Percentiles rank a stretch among this genome's conserved stretches.
Conservation (phyloP, 2,888 invertebrate species). For the Agrochola circellaris region DNA sequence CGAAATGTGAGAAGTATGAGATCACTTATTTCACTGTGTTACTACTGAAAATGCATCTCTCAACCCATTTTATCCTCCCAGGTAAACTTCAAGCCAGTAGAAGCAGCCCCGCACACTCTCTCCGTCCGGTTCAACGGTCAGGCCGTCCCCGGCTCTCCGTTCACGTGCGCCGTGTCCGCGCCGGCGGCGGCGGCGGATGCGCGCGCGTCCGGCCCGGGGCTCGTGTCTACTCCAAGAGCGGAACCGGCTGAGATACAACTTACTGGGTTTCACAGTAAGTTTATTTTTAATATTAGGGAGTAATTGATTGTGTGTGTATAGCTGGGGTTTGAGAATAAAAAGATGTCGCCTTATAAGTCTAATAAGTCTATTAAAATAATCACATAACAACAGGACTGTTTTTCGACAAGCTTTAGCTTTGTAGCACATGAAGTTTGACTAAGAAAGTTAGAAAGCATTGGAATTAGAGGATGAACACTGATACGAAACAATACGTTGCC, state of each 20-base stretch:
- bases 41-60: too few relatives aligned
- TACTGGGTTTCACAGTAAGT: conserved; percentile 85
- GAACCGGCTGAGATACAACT: conserved; percentile 86
- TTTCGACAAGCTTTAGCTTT: too few relatives aligned
- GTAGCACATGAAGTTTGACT: too few relatives aligned
- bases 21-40: too few relatives aligned
- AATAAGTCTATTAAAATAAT: too few relatives aligned
- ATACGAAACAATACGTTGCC: too few relatives aligned
- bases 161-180: conserved; percentile 95
- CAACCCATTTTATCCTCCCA: conserved; percentile 3
- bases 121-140: conserved; percentile 96
- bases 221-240: conserved; percentile 83
- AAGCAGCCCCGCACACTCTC: conserved; percentile 97
- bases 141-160: conserved; percentile 97
- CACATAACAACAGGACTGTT: too few relatives aligned
- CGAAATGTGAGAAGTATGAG: too few relatives aligned
- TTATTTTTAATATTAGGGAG: not conserved
- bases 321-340: not conserved
- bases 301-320: not conserved
- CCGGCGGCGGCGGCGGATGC: conserved; percentile 86
- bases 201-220: conserved; percentile 84
- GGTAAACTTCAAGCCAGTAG: conserved; percentile 98
- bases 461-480: too few relatives aligned
- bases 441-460: too few relatives aligned
- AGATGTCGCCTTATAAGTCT: too few relatives aligned